These are phyloP conservation scores for Lerema accius DNA, from an alignment of 1,140 invertebrate genomes.

Conservation along the genomic window DNA sequence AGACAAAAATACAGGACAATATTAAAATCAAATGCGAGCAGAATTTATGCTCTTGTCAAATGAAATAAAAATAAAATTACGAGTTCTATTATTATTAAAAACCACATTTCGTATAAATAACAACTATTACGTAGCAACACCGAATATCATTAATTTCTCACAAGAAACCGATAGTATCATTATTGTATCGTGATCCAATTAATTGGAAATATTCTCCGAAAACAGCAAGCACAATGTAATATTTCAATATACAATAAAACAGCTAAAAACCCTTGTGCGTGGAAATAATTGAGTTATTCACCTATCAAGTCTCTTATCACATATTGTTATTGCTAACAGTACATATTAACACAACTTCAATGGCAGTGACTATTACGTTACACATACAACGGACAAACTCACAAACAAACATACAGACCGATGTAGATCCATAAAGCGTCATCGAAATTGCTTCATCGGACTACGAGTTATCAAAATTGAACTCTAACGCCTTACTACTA, in stretches of 20 bases:
- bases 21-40: conserved; percentile 4
- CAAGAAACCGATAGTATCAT: not conserved
- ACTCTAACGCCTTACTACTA: conserved; percentile 48
- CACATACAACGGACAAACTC: conserved; percentile 27
- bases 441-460: conserved; percentile 42
- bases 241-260: conserved; percentile 37
- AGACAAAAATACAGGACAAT: not conserved
- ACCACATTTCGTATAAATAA: too few species aligned
- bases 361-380: conserved; percentile 59
- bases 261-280: conserved; percentile 62
- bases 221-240: not conserved
- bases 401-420: conserved; percentile 49
- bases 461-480: conserved; percentile 51
- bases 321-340: conserved; percentile 74
- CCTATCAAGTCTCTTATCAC: conserved; percentile 65
- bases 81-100: too few species aligned
- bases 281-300: conserved; percentile 48
- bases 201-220: not conserved
- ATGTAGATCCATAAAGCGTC: conserved; percentile 59
- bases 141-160: not conserved
- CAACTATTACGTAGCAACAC: not conserved
- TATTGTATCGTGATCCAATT: not conserved
- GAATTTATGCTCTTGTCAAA: conserved; percentile 1
- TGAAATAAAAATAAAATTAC: not conserved
- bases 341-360: conserved; percentile 61